Percentiles rank a stretch among this genome's conserved stretches.
Evolutionary conservation across 2,888 invertebrate genomes (phyloP).

Genomic region (Sussaba pulchella): DNA sequence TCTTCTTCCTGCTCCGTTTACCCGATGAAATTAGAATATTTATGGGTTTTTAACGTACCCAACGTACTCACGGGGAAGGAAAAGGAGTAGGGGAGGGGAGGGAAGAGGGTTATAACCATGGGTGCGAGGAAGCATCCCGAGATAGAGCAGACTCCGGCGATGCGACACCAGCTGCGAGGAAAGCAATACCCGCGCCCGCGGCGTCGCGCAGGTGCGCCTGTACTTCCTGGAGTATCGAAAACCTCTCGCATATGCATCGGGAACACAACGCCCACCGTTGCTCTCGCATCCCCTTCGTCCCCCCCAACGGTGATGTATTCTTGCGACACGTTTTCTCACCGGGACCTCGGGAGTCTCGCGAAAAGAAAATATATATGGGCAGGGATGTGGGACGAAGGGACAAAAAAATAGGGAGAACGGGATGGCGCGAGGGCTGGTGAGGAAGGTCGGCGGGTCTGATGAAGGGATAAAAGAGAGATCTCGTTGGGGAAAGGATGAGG

Average conservation of each 20-base stretch:
- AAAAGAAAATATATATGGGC: too few relatives aligned
- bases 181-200: conserved; percentile 56
- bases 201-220: conserved; percentile 50
- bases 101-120: not conserved
- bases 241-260: conserved; percentile 37
- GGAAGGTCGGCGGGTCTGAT: too few relatives aligned
- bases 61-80: too few relatives aligned
- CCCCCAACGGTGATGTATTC: conserved; percentile 9
- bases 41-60: conserved; percentile 68
- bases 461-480: too few relatives aligned
- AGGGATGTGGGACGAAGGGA: too few relatives aligned
- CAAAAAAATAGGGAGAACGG: too few relatives aligned
- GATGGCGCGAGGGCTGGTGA: too few relatives aligned
- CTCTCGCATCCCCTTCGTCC: not conserved
- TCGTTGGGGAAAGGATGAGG: too few relatives aligned
- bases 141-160: conserved; percentile 39
- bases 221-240: conserved; percentile 45
- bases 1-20: conserved; percentile 51
- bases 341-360: not conserved
- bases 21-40: conserved; percentile 70
- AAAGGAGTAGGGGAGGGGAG: not conserved
- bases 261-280: too few relatives aligned
- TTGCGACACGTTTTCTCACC: conserved; percentile 21
- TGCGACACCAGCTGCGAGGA: conserved; percentile 60
- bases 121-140: conserved; percentile 16